Evolutionary conservation across 2,113 vertebrate species (phyloP).

Genomic region (Aramus guarauna): DNA sequence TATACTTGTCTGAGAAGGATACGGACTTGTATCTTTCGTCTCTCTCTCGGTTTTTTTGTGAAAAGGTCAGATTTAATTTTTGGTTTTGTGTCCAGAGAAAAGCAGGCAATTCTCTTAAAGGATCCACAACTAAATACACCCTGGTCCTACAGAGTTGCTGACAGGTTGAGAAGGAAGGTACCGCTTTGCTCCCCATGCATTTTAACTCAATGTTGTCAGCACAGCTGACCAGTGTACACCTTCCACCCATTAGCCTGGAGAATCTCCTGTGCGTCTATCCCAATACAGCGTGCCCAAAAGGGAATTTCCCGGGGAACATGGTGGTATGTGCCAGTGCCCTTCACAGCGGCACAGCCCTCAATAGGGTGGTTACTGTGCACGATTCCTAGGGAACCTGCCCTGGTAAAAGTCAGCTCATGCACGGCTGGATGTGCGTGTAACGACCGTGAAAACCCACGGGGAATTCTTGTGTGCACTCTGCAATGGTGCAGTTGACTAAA

Average conservation of each 20-base stretch:
- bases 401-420: background rate
- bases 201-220: background rate
- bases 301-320: background rate
- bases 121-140: background rate
- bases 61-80: slow-evolving; percentile 22
- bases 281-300: background rate
- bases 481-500: background rate
- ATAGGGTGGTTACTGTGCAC: background rate
- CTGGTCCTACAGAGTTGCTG: background rate
- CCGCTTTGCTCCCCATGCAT: fast-evolving
- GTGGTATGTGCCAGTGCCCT: background rate
- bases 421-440: background rate
- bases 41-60: background rate
- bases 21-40: background rate
- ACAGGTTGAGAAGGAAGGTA: background rate
- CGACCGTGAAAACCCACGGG: background rate
- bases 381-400: background rate
- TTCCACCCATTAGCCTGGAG: background rate
- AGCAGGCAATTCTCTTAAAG: background rate
- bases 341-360: background rate
- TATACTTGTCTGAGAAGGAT: background rate
- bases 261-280: background rate
- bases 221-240: background rate
- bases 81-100: background rate
- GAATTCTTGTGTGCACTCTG: background rate